phyloP scores from a whole-genome alignment of 2,888 invertebrate species.

The Frankliniella fusca region DNA sequence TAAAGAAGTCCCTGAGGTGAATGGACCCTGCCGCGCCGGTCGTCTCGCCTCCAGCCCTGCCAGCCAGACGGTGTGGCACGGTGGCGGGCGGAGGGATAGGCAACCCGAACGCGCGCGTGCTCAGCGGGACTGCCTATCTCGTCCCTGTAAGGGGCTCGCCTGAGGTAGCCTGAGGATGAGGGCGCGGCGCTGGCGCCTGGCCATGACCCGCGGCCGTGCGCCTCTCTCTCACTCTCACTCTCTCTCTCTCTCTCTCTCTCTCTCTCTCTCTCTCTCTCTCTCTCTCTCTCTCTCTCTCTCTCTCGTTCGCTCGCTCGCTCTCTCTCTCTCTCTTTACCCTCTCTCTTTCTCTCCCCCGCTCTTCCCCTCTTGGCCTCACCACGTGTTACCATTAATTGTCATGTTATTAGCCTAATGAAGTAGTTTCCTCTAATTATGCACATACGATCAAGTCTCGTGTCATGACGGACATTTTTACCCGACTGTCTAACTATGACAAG shows the following conservation, averaged over 20 bases:
- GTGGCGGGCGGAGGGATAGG: neutral
- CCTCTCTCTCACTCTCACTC: neutral
- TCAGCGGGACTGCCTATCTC: neutral
- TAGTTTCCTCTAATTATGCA: too few species aligned
- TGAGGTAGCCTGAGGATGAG: neutral
- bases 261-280: constrained; percentile 1
- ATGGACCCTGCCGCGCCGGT: too few species aligned
- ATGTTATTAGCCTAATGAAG: too few species aligned
- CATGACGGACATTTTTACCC: too few species aligned
- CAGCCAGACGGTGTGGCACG: neutral
- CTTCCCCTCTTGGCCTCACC: too few species aligned
- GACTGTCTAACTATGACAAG: too few species aligned
- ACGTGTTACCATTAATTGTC: too few species aligned
- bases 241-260: constrained; percentile 1
- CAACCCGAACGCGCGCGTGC: neutral
- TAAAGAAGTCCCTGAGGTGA: too few species aligned
- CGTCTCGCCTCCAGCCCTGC: too few species aligned
- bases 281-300: constrained; percentile 1
- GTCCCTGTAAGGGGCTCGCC: neutral
- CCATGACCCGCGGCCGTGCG: too few species aligned
- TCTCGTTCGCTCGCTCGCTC: neutral
- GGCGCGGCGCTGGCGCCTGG: too few species aligned
- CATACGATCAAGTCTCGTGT: too few species aligned
- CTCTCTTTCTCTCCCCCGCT: neutral
- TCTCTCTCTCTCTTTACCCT: neutral